Conservation (phyloP, 1,140 invertebrate genomes). For the Drosophila fuyamai region DNA sequence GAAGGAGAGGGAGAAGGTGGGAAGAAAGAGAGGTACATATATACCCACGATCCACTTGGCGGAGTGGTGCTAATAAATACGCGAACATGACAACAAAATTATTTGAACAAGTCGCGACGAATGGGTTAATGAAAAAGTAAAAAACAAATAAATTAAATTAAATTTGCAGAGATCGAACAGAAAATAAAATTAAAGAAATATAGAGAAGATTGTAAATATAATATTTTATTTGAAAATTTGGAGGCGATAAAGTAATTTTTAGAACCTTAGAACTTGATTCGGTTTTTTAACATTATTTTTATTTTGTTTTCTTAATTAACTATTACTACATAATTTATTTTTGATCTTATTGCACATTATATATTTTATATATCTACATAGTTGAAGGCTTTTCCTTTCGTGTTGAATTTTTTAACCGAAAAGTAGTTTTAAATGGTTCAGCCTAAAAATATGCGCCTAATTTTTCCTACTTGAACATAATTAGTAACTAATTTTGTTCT, state of each 20-base stretch:
- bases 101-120: slow-evolving; percentile 40
- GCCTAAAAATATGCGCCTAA: slow-evolving; percentile 14
- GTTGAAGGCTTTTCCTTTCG: too few relatives aligned
- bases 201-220: slow-evolving; percentile 4
- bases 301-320: too few relatives aligned
- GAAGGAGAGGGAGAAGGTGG: slow-evolving; percentile 9
- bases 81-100: slow-evolving; percentile 46
- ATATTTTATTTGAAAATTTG: not conserved
- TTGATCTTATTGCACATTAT: not conserved
- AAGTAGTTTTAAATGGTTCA: not conserved
- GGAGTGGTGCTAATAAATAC: slow-evolving; percentile 66
- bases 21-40: slow-evolving; percentile 6
- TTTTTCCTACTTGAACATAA: not conserved
- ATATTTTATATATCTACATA: not conserved
- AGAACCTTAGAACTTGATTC: too few relatives aligned
- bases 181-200: not conserved
- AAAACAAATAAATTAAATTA: slow-evolving; percentile 52
- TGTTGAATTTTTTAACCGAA: too few relatives aligned
- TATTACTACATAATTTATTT: not conserved
- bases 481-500: too few relatives aligned
- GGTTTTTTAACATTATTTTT: too few relatives aligned
- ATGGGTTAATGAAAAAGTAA: slow-evolving; percentile 23
- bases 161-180: slow-evolving; percentile 43
- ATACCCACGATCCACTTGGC: slow-evolving; percentile 37
- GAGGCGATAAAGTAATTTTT: too few relatives aligned